Base-by-base conservation (phyloP, 2,888 invertebrate species). In the Limenitis arthemis region DNA sequence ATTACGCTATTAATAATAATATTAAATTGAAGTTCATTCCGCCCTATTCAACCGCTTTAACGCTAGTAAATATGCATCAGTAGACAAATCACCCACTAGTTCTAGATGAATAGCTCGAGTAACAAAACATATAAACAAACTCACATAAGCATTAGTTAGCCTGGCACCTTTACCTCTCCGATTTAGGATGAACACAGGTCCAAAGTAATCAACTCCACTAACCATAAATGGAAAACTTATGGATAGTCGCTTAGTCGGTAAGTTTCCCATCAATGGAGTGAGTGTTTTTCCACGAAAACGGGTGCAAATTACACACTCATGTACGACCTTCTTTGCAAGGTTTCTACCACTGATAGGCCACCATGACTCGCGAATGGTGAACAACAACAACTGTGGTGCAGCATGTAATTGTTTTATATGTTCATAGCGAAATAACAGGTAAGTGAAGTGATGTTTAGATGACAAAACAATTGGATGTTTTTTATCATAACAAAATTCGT, bases 391-490 rank as follows among this genome's bases (percentile, higher is more conserved):
- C 37, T 65, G 62, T 8, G 65, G 61, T 4, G 61, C 63, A 1
- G 63, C 62, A 34, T 66, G 67, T 46, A 51, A 61, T 60, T 5
- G 61, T 8, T 44, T 39, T 33, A n/a, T 31, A 20, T 54, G 57
- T 36, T 54, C 52, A 34, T 34, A 37, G 28, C 50, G 6, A 56
- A 53, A 54, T 12, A 57, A 29, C 38, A 52, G 39, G 53, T 48
- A 61, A 51, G 11, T 37, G 12, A 54, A 47, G 8, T 32, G 28
- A 56, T 68, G 65, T 47, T 57, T 61, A 47, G 64, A 63, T 51
- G 65, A 60, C 58, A 69, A 20, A 9, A 66, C 28, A 20, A 66
- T 60, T 3, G 64, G 66, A 31, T 66, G 64, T 34, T 64, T 56
- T 42, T 56, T 56, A 28, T 59, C 47, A 44, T 52, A 52, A 6